Percentiles rank a stretch among this genome's conserved stretches.
Evolutionary conservation across 2,888 invertebrate species (phyloP).

Genomic region (Trisateles emortualis): DNA sequence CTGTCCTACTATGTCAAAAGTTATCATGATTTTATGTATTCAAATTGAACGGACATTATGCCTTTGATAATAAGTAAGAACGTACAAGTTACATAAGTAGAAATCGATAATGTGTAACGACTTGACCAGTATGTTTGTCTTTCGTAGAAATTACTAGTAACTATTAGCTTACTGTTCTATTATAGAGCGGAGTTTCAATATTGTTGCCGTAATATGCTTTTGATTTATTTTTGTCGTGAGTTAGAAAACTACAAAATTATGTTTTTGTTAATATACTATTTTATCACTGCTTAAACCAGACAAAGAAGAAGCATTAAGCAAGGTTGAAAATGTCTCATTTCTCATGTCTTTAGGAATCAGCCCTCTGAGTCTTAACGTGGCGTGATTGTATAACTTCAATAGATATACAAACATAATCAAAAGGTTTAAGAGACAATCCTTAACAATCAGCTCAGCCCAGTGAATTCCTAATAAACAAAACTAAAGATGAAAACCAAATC

Average conservation of each 20-base stretch:
- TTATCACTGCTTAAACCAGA: too few species aligned
- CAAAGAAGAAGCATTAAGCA: too few species aligned
- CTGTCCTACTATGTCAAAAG: too few species aligned
- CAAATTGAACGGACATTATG: slow-evolving; percentile 14
- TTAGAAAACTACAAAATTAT: too few species aligned
- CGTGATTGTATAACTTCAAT: too few species aligned
- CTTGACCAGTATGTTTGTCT: slow-evolving; percentile 15
- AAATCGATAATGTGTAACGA: slow-evolving; percentile 19
- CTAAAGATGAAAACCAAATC: slow-evolving; percentile 3
- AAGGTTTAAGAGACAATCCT: not conserved
- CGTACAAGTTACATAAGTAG: slow-evolving; percentile 16
- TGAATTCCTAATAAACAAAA: not conserved
- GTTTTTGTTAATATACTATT: too few species aligned
- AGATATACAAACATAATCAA: not conserved
- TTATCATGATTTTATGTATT: slow-evolving; percentile 14
- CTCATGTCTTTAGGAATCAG: too few species aligned
- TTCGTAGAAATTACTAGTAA: slow-evolving; percentile 15
- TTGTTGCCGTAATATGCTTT: not conserved
- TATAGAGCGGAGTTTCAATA: slow-evolving; percentile 1
- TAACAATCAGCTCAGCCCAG: not conserved
- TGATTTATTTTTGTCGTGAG: not conserved
- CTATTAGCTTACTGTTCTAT: not conserved
- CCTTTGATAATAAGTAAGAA: slow-evolving; percentile 8
- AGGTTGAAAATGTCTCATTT: too few species aligned
- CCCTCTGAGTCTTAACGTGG: too few species aligned